These are phyloP conservation scores for Ceryle rudis DNA, from an alignment of 2,797 vertebrate genomes.

Conservation along the genomic window DNA sequence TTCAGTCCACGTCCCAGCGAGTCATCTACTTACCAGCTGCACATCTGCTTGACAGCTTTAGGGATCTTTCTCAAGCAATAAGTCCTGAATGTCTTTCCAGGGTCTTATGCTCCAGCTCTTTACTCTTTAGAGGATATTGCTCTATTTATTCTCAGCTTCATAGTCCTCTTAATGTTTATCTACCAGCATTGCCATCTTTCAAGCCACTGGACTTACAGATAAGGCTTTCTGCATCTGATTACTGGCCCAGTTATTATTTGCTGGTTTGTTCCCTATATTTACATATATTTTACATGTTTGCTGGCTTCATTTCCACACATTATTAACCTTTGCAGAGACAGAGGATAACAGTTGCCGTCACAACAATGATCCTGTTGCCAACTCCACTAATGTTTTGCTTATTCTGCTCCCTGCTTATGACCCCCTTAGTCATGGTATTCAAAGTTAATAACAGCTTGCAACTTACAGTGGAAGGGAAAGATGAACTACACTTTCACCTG, in stretches of 20 bases:
- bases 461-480: neutral
- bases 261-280: constrained; percentile 45
- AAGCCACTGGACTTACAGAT: constrained; percentile 74
- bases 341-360: constrained; percentile 16
- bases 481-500: neutral
- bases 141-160: constrained; percentile 77
- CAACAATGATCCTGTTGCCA: constrained; percentile 31
- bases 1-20: constrained; percentile 39
- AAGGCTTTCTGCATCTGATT: constrained; percentile 66
- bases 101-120: constrained; percentile 70
- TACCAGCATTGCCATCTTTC: constrained; percentile 56
- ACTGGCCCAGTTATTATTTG: constrained; percentile 55
- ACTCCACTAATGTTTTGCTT: neutral
- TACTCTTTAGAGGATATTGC: constrained; percentile 76
- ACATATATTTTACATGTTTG: constrained; percentile 63
- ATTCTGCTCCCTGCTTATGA: neutral
- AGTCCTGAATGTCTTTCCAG: constrained; percentile 70
- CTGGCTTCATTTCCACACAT: constrained; percentile 57
- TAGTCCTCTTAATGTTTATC: constrained; percentile 67
- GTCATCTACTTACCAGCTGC: constrained; percentile 32
- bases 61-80: constrained; percentile 70
- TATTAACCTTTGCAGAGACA: constrained; percentile 54
- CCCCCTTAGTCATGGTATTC: neutral
- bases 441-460: neutral
- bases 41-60: constrained; percentile 71